phyloP scores from a whole-genome alignment of 2,888 invertebrate species.

The Limnephilus auricula region DNA sequence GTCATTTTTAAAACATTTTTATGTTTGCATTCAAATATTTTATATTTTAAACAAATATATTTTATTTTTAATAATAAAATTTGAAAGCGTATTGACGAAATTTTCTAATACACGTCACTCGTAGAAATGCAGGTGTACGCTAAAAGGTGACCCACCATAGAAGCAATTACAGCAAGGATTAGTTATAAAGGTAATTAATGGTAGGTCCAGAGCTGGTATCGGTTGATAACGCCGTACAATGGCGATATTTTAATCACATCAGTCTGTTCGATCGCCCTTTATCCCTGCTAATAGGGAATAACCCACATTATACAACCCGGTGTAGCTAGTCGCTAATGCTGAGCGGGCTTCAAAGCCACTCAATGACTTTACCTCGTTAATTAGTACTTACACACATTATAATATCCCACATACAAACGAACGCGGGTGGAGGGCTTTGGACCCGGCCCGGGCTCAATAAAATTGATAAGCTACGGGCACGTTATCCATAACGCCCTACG shows the following conservation, averaged over 20 bases:
- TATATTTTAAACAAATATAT: too few species aligned
- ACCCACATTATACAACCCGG: slow-evolving; percentile 29
- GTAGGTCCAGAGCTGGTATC: background rate
- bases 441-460: background rate
- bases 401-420: background rate
- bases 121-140: background rate
- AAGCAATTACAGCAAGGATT: background rate
- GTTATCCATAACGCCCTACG: background rate
- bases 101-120: background rate
- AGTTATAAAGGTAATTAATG: background rate
- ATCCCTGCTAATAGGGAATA: slow-evolving; percentile 34
- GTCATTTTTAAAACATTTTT: too few species aligned
- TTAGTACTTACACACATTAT: slow-evolving; percentile 38
- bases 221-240: slow-evolving; percentile 17
- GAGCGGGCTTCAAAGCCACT: slow-evolving; percentile 34
- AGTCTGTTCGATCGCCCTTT: slow-evolving; percentile 4
- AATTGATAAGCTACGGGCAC: background rate
- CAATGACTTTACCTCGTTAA: slow-evolving; percentile 38
- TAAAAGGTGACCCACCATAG: background rate
- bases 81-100: background rate
- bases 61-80: too few species aligned
- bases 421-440: background rate
- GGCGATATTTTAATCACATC: slow-evolving; percentile 50
- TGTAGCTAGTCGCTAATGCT: slow-evolving; percentile 3
- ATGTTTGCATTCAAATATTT: too few species aligned